Evolutionary conservation across 2,888 invertebrate species (phyloP).

Genomic region (Hartigia nigra): DNA sequence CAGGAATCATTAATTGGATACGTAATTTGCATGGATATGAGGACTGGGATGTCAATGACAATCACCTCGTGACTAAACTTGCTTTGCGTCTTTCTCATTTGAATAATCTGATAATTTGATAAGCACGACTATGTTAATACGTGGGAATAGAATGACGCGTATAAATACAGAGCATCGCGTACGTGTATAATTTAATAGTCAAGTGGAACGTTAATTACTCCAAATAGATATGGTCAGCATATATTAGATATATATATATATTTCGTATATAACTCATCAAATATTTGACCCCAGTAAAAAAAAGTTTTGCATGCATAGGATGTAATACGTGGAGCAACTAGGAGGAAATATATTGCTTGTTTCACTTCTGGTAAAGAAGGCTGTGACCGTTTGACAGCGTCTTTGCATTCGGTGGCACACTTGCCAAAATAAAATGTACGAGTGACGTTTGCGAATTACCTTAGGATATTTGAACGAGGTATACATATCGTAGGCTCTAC

Average conservation of each 20-base stretch:
- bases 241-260: not conserved
- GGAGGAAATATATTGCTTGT: not conserved
- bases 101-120: slow-evolving; percentile 17
- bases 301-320: too few relatives aligned
- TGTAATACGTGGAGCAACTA: not conserved
- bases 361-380: not conserved
- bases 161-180: not conserved
- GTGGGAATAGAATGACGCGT: not conserved
- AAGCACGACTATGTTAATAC: slow-evolving; percentile 18
- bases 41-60: not conserved
- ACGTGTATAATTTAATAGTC: not conserved
- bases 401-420: not conserved
- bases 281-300: not conserved
- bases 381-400: not conserved
- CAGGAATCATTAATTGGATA: not conserved
- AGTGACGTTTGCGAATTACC: not conserved
- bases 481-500: not conserved
- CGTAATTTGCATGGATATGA: not conserved
- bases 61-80: not conserved
- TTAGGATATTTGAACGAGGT: not conserved
- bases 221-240: not conserved
- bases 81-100: not conserved
- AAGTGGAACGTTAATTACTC: not conserved
- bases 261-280: not conserved
- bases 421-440: not conserved